Conservation (phyloP, 2,888 invertebrate species). For the Noctua pronuba region DNA sequence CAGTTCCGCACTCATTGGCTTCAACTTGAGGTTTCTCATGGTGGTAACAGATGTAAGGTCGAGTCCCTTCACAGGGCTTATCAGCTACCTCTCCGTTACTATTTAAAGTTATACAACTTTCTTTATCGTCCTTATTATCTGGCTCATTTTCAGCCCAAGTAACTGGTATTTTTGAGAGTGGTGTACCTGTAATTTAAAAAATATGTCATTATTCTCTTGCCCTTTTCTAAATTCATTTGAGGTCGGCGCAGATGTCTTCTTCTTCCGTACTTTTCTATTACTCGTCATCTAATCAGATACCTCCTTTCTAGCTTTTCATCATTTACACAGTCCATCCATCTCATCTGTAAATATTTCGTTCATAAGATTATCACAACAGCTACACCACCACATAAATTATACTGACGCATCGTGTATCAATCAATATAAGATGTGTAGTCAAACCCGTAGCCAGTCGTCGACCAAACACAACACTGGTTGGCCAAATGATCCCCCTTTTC, state of each 20-base stretch:
- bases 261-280: too few relatives aligned
- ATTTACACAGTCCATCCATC: too few relatives aligned
- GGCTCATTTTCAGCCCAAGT: constrained; percentile 43
- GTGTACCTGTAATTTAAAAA: constrained; percentile 48
- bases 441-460: background rate
- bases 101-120: background rate
- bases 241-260: too few relatives aligned
- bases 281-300: too few relatives aligned
- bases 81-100: background rate
- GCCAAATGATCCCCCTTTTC: background rate
- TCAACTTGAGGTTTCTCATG: background rate
- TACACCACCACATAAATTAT: background rate
- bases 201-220: too few relatives aligned
- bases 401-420: background rate
- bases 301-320: too few relatives aligned
- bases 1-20: constrained; percentile 58
- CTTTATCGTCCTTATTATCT: background rate
- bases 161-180: constrained; percentile 36
- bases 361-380: background rate
- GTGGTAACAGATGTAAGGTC: constrained; percentile 49
- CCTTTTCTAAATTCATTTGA: too few relatives aligned
- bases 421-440: background rate
- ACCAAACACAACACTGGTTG: background rate
- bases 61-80: background rate
- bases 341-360: background rate